Percentiles rank a stretch among this genome's conserved stretches.
phyloP scores from a whole-genome alignment of 1,140 invertebrate species.

The Lucilia cuprina region DNA sequence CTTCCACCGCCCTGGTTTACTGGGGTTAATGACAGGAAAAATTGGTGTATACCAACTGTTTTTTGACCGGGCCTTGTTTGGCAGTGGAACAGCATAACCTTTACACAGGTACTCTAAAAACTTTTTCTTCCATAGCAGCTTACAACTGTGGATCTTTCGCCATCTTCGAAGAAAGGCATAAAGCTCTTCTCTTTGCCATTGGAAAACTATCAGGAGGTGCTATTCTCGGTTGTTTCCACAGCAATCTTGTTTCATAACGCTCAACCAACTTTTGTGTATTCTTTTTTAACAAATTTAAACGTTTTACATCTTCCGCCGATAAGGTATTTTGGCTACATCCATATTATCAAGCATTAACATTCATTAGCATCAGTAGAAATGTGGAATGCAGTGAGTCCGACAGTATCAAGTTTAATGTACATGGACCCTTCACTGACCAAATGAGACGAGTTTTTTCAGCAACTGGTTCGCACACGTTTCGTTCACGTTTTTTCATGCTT shows the following conservation, averaged over 20 bases:
- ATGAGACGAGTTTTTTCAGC: neutral
- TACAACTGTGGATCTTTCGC: neutral
- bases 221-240: constrained; percentile 29
- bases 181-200: constrained; percentile 26
- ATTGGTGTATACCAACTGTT: neutral
- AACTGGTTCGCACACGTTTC: neutral
- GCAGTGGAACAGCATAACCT: neutral
- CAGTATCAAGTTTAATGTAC: too few species aligned
- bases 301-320: neutral
- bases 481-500: neutral
- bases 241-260: constrained; percentile 12
- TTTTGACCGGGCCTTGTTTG: neutral
- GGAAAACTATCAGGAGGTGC: constrained; percentile 37
- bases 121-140: neutral
- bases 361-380: neutral
- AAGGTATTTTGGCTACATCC: neutral
- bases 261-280: neutral
- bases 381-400: neutral
- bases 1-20: constrained; percentile 7
- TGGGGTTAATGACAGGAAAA: constrained; percentile 15
- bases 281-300: neutral
- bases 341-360: neutral
- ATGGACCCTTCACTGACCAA: neutral
- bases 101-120: neutral
- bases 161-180: constrained; percentile 21